Evolutionary conservation across 2,888 invertebrate genomes (phyloP).

Genomic region (Ariolimax columbianus): DNA sequence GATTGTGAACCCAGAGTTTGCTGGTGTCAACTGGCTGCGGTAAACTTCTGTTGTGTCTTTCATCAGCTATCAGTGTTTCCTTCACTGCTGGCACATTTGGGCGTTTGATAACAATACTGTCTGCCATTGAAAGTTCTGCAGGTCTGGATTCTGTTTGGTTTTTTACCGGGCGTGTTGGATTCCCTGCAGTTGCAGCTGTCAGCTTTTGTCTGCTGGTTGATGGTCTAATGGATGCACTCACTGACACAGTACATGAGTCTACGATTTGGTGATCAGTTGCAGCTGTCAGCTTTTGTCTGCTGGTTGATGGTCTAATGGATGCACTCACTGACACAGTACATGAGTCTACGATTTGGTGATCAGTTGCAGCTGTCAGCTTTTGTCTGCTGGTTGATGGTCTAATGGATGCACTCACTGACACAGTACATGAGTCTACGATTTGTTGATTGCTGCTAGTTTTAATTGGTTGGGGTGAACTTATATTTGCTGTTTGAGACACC

Average conservation of each 20-base stretch:
- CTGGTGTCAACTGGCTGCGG: constrained; percentile 7
- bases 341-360: too few species aligned
- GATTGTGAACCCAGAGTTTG: constrained; percentile 35
- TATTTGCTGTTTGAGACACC: not conserved
- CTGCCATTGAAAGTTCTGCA: not conserved
- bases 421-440: not conserved
- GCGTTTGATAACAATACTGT: not conserved
- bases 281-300: not conserved
- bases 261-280: too few species aligned
- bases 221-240: too few species aligned
- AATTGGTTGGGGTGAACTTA: not conserved
- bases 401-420: too few species aligned
- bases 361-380: not conserved
- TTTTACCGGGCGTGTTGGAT: not conserved
- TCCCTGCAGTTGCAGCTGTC: not conserved
- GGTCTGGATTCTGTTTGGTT: not conserved
- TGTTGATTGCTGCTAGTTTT: not conserved
- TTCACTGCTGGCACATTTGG: not conserved
- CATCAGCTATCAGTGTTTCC: not conserved
- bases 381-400: not conserved
- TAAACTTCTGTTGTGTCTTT: not conserved
- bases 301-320: not conserved
- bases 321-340: too few species aligned
- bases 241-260: too few species aligned
- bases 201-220: not conserved